phyloP scores from a whole-genome alignment of 2,888 invertebrate species.

The Druceiella hillmani region DNA sequence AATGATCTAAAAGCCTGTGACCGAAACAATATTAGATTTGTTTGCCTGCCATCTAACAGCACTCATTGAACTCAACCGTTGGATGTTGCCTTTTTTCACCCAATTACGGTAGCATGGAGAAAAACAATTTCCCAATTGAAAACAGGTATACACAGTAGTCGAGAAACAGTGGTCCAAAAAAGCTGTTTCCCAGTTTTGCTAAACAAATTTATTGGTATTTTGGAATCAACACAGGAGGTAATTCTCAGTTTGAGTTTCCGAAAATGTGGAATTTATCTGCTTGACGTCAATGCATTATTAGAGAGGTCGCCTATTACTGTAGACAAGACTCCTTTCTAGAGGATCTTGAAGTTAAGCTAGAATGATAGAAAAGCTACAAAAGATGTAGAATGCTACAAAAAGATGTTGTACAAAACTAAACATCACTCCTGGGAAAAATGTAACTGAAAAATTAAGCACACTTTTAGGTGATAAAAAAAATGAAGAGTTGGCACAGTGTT shows the following conservation, averaged over 20 bases:
- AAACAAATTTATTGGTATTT: conserved; percentile 14
- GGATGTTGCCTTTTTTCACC: conserved; percentile 27
- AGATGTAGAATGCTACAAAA: too few species aligned
- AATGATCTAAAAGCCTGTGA: conserved; percentile 26
- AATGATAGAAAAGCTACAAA: too few species aligned
- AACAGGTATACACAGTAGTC: conserved; percentile 16
- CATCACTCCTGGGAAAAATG: conserved; percentile 9
- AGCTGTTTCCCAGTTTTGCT: conserved; percentile 21
- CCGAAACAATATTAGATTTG: conserved; percentile 29
- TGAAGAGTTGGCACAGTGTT: conserved; percentile 11
- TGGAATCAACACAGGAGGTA: conserved; percentile 12
- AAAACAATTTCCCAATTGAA: conserved; percentile 21
- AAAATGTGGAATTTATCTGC: conserved; percentile 20
- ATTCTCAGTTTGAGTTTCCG: conserved; percentile 20
- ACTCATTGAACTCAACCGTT: conserved; percentile 28
- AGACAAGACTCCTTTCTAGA: too few species aligned
- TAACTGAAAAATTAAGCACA: conserved; percentile 10
- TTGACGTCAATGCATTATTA: conserved; percentile 7
- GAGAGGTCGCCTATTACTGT: background rate
- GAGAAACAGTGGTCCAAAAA: conserved; percentile 21
- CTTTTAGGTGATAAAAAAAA: conserved; percentile 11
- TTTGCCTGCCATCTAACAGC: conserved; percentile 29
- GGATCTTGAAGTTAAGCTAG: too few species aligned
- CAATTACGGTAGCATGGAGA: conserved; percentile 26
- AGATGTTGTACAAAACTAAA: conserved; percentile 6